Conservation (phyloP, 1,140 invertebrate species). For the Heliconius himera region DNA sequence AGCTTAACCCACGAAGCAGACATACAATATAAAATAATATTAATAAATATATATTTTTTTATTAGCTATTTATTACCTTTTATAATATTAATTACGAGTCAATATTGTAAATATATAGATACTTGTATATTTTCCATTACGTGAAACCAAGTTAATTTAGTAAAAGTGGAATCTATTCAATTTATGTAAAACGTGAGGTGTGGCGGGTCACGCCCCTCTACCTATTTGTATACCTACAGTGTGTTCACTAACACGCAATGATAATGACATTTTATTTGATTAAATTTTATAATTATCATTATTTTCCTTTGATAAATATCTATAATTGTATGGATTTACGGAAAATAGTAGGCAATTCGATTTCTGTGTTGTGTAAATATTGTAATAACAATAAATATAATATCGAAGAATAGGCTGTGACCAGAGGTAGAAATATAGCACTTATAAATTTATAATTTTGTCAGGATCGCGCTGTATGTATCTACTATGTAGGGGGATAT, state of each 20-base stretch:
- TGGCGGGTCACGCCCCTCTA: conserved; percentile 27
- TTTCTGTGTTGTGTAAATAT: not conserved
- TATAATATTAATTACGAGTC: not conserved
- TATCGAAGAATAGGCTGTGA: not conserved
- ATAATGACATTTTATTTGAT: conserved; percentile 29
- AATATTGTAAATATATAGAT: not conserved
- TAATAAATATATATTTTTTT: no score
- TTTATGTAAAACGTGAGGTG: conserved; percentile 35
- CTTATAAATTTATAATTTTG: not conserved
- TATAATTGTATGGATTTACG: not conserved
- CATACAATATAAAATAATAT: no score
- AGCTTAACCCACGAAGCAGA: no score
- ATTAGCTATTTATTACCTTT: no score
- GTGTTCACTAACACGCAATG: conserved; percentile 18
- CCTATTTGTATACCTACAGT: conserved; percentile 22
- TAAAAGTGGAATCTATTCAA: conserved; percentile 24
- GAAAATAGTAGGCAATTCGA: not conserved
- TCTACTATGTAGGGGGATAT: no score
- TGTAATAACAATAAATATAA: not conserved
- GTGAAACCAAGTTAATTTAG: conserved; percentile 4
- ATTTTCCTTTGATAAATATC: conserved; percentile 24
- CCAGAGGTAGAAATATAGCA: not conserved
- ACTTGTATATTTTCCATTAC: not conserved
- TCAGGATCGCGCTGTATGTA: no score
- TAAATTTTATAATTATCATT: conserved; percentile 30